A percentile compares a stretch with the other conserved stretches of the same genome.
Evolutionary conservation across 2,797 vertebrate species (phyloP).

Genomic region (Anguilla pacifica): DNA sequence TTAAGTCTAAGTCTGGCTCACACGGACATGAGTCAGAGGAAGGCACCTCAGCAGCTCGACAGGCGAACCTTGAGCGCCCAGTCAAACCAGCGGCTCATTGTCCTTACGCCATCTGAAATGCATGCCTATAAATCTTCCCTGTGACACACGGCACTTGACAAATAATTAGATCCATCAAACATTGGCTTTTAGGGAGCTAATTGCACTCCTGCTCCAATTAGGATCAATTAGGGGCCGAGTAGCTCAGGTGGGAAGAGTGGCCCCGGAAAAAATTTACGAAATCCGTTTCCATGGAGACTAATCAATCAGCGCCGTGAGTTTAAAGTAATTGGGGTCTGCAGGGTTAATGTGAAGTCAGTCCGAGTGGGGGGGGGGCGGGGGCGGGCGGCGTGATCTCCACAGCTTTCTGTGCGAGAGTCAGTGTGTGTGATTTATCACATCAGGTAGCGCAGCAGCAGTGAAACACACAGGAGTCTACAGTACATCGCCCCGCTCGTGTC

Average conservation of each 20-base stretch:
- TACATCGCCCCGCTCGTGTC: neutral
- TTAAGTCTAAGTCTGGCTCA: too few relatives aligned
- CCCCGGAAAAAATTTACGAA: neutral
- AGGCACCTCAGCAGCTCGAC: too few relatives aligned
- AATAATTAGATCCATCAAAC: slow-evolving; percentile 27
- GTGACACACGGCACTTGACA: neutral
- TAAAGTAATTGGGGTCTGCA: neutral
- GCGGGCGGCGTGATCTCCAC: neutral
- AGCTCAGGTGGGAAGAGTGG: neutral
- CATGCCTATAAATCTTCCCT: slow-evolving; percentile 4
- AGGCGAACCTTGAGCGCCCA: neutral
- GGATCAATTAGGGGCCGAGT: slow-evolving; percentile 15
- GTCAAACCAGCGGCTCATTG: neutral
- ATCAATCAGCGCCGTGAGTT: slow-evolving; percentile 3
- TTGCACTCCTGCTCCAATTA: slow-evolving; percentile 35
- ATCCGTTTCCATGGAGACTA: neutral
- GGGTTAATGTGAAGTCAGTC: neutral
- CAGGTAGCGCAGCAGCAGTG: neutral
- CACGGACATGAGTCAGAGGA: too few relatives aligned
- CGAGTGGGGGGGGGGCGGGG: too few relatives aligned
- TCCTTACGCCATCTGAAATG: slow-evolving; percentile 15
- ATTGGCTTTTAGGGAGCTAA: slow-evolving; percentile 15
- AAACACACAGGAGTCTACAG: neutral
- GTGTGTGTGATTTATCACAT: neutral
- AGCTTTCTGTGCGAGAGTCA: neutral